phyloP scores from a whole-genome alignment of 2,113 vertebrate species.

The Rattus norvegicus region GRCr8 NC_086036.1:64040501-64041000 shows the following conservation, averaged over 20 bases:
- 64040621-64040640: background rate
- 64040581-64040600: background rate
- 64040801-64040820: too few species aligned
- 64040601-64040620: background rate
- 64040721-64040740: background rate
- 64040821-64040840: accelerated
- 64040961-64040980: background rate
- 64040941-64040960: background rate
- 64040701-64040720: background rate
- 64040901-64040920: too few species aligned
- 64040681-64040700: background rate
- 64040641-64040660: background rate
- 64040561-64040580: background rate
- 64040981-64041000: background rate
- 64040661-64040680: background rate
- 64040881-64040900: background rate
- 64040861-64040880: background rate
- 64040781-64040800: background rate
- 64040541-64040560: background rate
- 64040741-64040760: background rate
- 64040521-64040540: background rate
- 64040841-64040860: background rate
- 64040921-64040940: background rate
- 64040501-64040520: background rate
- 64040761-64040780: background rate